These are phyloP conservation scores for Siderastrea radians DNA, from an alignment of 92 coral and sea anemone species.

Conservation along the genomic window DNA sequence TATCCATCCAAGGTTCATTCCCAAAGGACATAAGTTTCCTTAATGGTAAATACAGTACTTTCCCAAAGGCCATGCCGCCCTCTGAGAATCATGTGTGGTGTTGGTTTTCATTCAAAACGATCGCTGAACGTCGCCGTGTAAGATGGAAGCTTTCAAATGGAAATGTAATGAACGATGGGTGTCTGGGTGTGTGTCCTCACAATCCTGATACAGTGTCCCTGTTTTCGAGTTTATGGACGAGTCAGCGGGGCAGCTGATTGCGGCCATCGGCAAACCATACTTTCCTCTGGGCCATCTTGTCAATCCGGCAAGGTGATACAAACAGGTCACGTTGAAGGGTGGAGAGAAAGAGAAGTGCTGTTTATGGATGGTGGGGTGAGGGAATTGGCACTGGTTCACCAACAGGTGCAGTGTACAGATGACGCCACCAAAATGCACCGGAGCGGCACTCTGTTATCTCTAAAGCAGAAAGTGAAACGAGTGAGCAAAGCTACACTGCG, in stretches of 20 bases:
- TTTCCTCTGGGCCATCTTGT: slow-evolving; percentile 69
- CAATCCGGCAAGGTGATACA: too few relatives aligned
- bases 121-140: slow-evolving; percentile 56
- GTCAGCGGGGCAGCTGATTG: slow-evolving; percentile 62
- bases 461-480: too few relatives aligned
- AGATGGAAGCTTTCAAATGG: slow-evolving; percentile 65
- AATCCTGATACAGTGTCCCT: slow-evolving; percentile 67
- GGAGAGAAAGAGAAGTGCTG: too few relatives aligned
- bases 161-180: slow-evolving; percentile 50
- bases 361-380: too few relatives aligned
- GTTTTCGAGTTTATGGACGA: slow-evolving; percentile 54
- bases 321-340: too few relatives aligned
- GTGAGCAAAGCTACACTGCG: too few relatives aligned
- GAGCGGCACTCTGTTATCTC: too few relatives aligned
- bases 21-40: slow-evolving; percentile 21
- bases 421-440: too few relatives aligned
- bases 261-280: slow-evolving; percentile 74
- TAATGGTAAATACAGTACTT: slow-evolving; percentile 37
- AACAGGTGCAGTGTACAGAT: too few relatives aligned
- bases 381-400: too few relatives aligned
- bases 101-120: slow-evolving; percentile 73
- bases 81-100: neutral
- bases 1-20: slow-evolving; percentile 20
- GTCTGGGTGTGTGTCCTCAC: slow-evolving; percentile 71
- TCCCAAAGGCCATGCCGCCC: slow-evolving; percentile 40